Base-by-base conservation (phyloP, 2,797 vertebrate species). In the Emydoidea blandingii region DNA sequence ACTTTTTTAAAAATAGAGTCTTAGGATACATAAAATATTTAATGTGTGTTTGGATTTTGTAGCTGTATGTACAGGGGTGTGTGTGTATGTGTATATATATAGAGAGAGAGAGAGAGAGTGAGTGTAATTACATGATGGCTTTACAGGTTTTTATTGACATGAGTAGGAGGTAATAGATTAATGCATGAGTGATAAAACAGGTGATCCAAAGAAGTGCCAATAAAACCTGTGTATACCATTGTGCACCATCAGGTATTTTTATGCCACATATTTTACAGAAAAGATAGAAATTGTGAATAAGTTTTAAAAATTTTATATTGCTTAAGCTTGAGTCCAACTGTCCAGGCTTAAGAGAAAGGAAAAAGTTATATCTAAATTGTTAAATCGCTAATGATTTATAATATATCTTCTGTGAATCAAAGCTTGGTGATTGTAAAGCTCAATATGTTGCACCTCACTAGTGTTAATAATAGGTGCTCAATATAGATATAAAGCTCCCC, bases 1-100 rank as follows among this genome's bases (percentile, higher is more conserved):
- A 93, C 79, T 53, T 56, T 96, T 96, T 90, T 90, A 92, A 94
- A 96, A 97, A 97, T 95, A 97, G 95, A 96, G 34, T 95, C 96
- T 97, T 85, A 92, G 89, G 83, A 90, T 54, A 68, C 92, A 95
- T 90, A 97, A 97, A 83, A 68, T 96, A 86, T 31, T 10, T 41
- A 72, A 23, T 85, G 15, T 2, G n/a, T 52, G 86, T 21, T 16
- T 89, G 72, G 56, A 41, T 65, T 87, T 87, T 78, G 4, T 2
- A 11, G 76, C 53, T n/a, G 14, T 54, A 74, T 1, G 1, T 23
- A 16, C 72, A 86, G 54, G 7, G 19, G 31, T 82, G 41, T 12
- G 25, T 68, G 62, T 68, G n/a, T 68, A 6, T 37, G 4, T 68
- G 16, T 81, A 37, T 19, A 50, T 18, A 41, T 21, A 37, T 23